These are phyloP conservation scores for Irena cyanogastra DNA, from an alignment of 2,113 vertebrate genomes.

Conservation along the genomic window DNA sequence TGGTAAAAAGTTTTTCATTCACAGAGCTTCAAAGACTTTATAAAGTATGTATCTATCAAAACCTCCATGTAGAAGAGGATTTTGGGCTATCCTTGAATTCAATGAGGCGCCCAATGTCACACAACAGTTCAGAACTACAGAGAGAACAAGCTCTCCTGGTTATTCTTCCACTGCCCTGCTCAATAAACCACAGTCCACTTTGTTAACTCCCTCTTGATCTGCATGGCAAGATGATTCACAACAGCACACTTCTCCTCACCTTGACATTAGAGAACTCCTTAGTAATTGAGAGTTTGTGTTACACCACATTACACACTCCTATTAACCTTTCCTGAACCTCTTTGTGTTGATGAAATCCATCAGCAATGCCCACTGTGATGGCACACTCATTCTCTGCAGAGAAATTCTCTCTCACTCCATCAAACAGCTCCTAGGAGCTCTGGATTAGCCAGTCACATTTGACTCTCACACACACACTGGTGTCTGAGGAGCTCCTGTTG, in stretches of 20 bases:
- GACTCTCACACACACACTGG: neutral
- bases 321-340: conserved; percentile 52
- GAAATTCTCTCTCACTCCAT: neutral
- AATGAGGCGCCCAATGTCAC: neutral
- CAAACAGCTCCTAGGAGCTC: neutral
- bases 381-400: neutral
- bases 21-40: neutral
- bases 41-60: neutral
- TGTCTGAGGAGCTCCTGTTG: neutral
- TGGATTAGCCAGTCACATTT: neutral
- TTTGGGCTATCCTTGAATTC: neutral
- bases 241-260: neutral
- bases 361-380: neutral
- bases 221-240: neutral
- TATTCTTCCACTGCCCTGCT: neutral
- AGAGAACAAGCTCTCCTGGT: neutral
- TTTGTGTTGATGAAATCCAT: conserved; percentile 46
- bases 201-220: neutral
- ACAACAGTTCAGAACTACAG: neutral
- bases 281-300: conserved; percentile 44
- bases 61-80: neutral
- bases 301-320: conserved; percentile 57
- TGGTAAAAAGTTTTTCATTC: neutral
- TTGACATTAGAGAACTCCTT: conserved; percentile 6
- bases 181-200: neutral